Conservation (phyloP, 2,113 vertebrate species). For the Halcyon malimbica region DNA sequence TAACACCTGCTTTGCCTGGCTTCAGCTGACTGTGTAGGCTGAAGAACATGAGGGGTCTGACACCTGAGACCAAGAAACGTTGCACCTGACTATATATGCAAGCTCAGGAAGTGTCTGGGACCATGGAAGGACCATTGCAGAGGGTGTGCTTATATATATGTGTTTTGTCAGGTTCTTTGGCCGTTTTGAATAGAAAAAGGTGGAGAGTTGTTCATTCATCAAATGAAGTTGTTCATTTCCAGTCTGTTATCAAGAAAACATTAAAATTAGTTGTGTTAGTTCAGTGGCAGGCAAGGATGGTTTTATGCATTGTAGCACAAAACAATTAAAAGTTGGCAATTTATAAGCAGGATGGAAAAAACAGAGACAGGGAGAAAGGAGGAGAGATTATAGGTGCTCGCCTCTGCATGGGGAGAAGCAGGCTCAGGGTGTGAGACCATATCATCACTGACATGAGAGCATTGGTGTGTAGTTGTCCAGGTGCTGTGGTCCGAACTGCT, state of each 20-base stretch:
- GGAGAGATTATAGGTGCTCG: neutral
- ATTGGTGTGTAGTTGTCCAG: neutral
- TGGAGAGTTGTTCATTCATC: neutral
- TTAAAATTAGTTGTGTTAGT: neutral
- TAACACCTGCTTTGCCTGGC: neutral
- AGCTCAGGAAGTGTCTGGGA: neutral
- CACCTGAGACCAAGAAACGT: neutral
- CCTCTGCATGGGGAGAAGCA: neutral
- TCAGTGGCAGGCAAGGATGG: neutral
- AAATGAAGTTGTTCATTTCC: neutral
- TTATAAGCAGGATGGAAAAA: neutral
- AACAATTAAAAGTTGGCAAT: neutral
- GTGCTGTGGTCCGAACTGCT: neutral
- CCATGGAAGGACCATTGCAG: neutral
- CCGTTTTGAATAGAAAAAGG: neutral
- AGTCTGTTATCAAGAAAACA: neutral
- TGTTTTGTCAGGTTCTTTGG: neutral
- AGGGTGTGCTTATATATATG: neutral
- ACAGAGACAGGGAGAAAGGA: neutral
- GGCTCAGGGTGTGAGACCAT: neutral
- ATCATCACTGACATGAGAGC: neutral
- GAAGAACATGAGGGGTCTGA: neutral
- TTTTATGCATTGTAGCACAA: neutral
- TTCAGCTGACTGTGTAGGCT: neutral
- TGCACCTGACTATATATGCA: neutral